Conservation (phyloP, 2,113 vertebrate genomes). For the Leptodactylus fuscus region DNA sequence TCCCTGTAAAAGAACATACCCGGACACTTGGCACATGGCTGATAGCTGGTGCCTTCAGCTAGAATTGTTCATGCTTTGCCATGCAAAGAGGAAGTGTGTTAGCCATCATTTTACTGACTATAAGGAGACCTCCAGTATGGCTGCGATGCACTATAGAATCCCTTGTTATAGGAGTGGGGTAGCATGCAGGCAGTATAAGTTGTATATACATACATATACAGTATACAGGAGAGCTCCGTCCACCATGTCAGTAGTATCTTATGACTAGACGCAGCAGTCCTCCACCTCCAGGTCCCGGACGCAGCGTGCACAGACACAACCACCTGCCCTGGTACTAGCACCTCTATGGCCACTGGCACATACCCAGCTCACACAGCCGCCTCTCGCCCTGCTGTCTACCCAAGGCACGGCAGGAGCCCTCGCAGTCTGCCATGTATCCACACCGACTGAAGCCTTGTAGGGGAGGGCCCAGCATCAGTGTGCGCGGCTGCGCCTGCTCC, state of each 20-base stretch:
- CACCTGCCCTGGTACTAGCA: neutral
- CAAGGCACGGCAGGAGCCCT: neutral
- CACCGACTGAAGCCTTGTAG: neutral
- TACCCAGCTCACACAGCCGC: neutral
- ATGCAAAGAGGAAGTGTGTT: too few species aligned
- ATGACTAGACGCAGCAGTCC: slow-evolving; percentile 15
- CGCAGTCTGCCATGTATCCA: slow-evolving; percentile 8
- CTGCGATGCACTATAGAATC: too few species aligned
- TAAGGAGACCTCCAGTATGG: too few species aligned
- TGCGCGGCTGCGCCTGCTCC: slow-evolving; percentile 4
- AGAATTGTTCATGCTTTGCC: too few species aligned
- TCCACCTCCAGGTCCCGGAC: neutral
- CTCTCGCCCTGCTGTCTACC: neutral
- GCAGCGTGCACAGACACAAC: neutral
- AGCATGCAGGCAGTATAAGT: too few species aligned
- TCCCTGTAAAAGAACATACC: too few species aligned
- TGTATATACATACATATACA: neutral
- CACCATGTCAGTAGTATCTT: slow-evolving; percentile 10
- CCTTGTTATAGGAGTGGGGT: too few species aligned
- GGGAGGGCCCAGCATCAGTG: slow-evolving; percentile 38
- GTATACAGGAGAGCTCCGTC: neutral
- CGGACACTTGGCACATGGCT: too few species aligned
- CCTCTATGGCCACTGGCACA: neutral
- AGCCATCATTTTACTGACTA: too few species aligned
- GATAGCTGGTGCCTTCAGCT: too few species aligned